A percentile compares a stretch with the other conserved stretches of the same genome.
Conservation (phyloP, 2,888 invertebrate genomes). For the Latrodectus elegans region DNA sequence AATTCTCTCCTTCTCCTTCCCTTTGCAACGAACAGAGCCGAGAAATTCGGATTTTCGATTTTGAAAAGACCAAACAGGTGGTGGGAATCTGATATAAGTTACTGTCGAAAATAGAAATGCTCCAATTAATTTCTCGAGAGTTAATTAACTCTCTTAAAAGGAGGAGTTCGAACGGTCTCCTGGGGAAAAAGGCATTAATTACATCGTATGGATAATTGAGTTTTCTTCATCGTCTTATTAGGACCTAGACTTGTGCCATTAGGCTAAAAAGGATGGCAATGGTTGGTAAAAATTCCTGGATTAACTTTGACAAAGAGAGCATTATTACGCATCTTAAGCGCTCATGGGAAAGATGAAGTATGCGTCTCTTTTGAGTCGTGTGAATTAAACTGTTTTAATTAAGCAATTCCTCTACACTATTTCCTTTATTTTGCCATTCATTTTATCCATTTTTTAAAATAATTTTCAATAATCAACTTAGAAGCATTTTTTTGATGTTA, state of each 20-base stretch:
- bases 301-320: too few species aligned
- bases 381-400: too few species aligned
- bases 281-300: too few species aligned
- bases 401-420: too few species aligned
- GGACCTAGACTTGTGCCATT: too few species aligned
- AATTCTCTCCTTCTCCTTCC: too few species aligned
- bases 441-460: not conserved
- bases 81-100: slow-evolving; percentile 23
- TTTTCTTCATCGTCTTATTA: slow-evolving; percentile 1
- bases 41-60: not conserved
- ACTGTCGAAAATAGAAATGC: slow-evolving; percentile 8
- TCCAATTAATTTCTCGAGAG: slow-evolving; percentile 29
- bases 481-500: not conserved
- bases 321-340: too few species aligned
- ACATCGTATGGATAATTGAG: slow-evolving; percentile 25
- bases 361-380: too few species aligned
- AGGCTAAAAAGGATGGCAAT: too few species aligned
- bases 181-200: slow-evolving; percentile 2
- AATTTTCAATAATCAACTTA: not conserved
- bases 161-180: slow-evolving; percentile 5
- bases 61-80: slow-evolving; percentile 23
- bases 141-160: slow-evolving; percentile 33
- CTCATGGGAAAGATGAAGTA: too few species aligned
- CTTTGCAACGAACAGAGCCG: too few species aligned
- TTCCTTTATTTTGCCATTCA: too few species aligned